A percentile compares a stretch with the other conserved stretches of the same genome.
Evolutionary conservation across 2,888 invertebrate species (phyloP).

Genomic region (Aphidius colemani): DNA sequence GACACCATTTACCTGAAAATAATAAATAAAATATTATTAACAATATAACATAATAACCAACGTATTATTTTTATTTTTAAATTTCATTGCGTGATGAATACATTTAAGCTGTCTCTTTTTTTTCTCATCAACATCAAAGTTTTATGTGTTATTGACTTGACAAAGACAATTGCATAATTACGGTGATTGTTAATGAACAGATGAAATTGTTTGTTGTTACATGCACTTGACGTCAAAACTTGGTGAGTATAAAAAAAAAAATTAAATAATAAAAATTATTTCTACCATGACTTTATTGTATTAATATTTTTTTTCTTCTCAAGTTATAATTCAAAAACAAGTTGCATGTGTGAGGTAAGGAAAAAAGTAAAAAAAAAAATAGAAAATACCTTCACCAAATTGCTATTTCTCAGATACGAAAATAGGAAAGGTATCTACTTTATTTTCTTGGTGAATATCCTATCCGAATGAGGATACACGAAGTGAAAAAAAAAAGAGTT

Average conservation of each 20-base stretch:
- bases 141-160: constrained; percentile 26
- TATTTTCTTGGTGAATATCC: constrained; percentile 52
- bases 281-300: background rate
- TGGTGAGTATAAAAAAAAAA: background rate
- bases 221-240: constrained; percentile 32
- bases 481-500: constrained; percentile 37
- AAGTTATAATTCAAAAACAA: background rate
- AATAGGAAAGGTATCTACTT: constrained; percentile 57
- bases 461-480: constrained; percentile 57
- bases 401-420: constrained; percentile 57
- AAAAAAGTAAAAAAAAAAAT: background rate
- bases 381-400: constrained; percentile 38
- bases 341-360: background rate
- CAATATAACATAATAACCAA: background rate
- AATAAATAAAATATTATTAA: background rate
- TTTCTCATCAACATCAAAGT: constrained; percentile 2
- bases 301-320: background rate
- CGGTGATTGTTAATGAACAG: constrained; percentile 57
- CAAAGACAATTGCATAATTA: constrained; percentile 56
- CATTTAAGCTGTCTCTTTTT: background rate
- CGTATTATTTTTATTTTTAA: constrained; percentile 1
- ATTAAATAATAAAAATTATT: background rate
- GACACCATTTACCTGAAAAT: constrained; percentile 86
- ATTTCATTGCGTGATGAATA: background rate
- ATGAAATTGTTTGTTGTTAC: constrained; percentile 31